Conservation (phyloP, 1,140 invertebrate species). For the Macrotrachela quadricornifera region DNA sequence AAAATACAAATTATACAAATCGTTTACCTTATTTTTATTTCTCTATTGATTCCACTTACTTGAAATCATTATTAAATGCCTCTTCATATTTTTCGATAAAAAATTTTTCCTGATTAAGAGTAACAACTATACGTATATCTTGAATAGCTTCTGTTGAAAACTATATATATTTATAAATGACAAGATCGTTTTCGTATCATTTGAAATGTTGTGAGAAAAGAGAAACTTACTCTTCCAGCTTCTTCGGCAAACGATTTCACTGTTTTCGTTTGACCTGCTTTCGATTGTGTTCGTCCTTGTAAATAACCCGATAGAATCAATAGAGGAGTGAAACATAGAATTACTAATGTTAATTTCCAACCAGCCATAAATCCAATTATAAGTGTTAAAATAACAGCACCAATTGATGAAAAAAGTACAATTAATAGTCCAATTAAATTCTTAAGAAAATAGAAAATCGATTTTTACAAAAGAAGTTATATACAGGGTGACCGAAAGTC, state of each 20-base stretch:
- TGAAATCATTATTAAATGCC: not conserved
- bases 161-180: too few relatives aligned
- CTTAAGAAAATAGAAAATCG: constrained; percentile 36
- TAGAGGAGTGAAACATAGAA: constrained; percentile 51
- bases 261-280: too few relatives aligned
- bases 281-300: too few relatives aligned
- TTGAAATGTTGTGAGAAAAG: constrained; percentile 11
- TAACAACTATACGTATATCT: not conserved
- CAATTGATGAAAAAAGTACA: constrained; percentile 50
- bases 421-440: constrained; percentile 58
- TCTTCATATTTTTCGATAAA: constrained; percentile 31
- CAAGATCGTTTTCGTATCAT: constrained; percentile 10
- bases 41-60: not conserved
- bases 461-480: too few relatives aligned
- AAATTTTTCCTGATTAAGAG: not conserved
- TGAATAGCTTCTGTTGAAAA: not conserved
- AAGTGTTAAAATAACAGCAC: constrained; percentile 46
- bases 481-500: too few relatives aligned
- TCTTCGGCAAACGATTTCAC: constrained; percentile 37
- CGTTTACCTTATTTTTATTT: too few relatives aligned
- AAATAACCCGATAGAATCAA: constrained; percentile 45
- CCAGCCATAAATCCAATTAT: constrained; percentile 50
- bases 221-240: constrained; percentile 41
- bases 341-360: constrained; percentile 57
- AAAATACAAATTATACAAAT: too few relatives aligned